Base-by-base conservation (phyloP, 2,113 vertebrate species). In the Carlito syrichta region DNA sequence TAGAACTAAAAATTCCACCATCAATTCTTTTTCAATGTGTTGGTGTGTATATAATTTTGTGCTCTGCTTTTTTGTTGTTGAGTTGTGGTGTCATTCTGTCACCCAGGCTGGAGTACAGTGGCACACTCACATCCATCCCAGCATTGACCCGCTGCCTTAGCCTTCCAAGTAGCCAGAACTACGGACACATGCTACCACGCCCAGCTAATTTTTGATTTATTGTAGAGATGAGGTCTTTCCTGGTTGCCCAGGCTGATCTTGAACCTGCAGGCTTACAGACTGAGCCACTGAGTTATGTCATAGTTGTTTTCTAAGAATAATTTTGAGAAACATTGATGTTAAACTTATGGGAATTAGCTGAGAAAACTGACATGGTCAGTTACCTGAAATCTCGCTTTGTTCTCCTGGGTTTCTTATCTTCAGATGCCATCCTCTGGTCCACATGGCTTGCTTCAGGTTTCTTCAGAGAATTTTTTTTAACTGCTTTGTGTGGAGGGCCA, bases 31-130 rank as follows among this genome's bases (percentile, higher is more conserved):
- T 94, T 73, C 16, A 58, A 0, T 78, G 16, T 82, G 9, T 83
- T 84, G 11, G 5, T 73, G 1, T 63, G 23, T 62, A 6, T 83
- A 81, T 94, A 92, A 69, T 81, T 86, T 89, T 77, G 32, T 78
- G 63, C 92, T 96, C 82, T 78, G 23, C 60, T 81, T 94, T 96
- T 83, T 76, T n/a, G n/a, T n/a, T n/a, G n/a, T n/a, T n/a, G n/a
- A n/a, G n/a, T n/a, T n/a, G n/a, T n/a, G n/a, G n/a, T n/a, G n/a
- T n/a, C n/a, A n/a, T n/a, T n/a, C n/a, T n/a, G n/a, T n/a, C n/a
- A n/a, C n/a, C n/a, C n/a, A n/a, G n/a, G n/a, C n/a, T n/a, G n/a
- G n/a, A n/a, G n/a, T n/a, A n/a, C n/a, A n/a, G n/a, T n/a, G n/a
- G n/a, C n/a, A n/a, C n/a, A n/a, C n/a, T n/a, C n/a, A n/a, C n/a